These are phyloP conservation scores for Teleiodes luculella DNA, from an alignment of 2,888 invertebrate genomes.

Conservation along the genomic window DNA sequence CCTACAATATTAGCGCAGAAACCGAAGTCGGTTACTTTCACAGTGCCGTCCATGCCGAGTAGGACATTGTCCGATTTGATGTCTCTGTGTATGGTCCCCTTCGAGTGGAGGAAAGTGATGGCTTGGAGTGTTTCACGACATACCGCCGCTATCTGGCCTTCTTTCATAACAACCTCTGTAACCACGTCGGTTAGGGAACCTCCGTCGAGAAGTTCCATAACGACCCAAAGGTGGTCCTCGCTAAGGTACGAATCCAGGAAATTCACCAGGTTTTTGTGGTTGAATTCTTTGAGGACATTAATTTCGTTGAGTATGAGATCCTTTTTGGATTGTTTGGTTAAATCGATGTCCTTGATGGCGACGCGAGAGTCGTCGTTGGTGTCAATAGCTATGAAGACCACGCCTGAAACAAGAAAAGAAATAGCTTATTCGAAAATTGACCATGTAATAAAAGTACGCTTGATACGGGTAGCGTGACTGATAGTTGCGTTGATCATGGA, in stretches of 20 bases:
- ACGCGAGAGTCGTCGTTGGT: conserved; percentile 85
- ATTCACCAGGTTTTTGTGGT: conserved; percentile 96
- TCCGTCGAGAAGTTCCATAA: conserved; percentile 96
- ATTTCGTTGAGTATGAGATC: conserved; percentile 98
- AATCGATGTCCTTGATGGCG: conserved; percentile 97
- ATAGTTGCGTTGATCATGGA: no score
- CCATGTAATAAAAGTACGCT: not conserved
- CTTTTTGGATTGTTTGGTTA: conserved; percentile 96
- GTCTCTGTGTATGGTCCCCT: conserved; percentile 95
- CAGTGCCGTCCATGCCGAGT: conserved; percentile 93
- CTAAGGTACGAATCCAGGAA: conserved; percentile 96
- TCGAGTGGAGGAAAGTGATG: conserved; percentile 91
- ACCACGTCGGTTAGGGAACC: conserved; percentile 98
- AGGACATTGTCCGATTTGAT: conserved; percentile 99
- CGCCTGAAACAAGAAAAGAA: conserved; percentile 74
- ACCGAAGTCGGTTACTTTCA: conserved; percentile 97
- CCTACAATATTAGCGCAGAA: conserved; percentile 98
- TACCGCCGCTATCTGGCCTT: conserved; percentile 97
- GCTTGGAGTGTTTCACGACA: conserved; percentile 92
- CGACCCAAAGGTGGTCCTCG: conserved; percentile 95
- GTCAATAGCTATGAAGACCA: conserved; percentile 93
- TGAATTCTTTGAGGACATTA: conserved; percentile 92
- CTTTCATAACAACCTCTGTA: conserved; percentile 97
- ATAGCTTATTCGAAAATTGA: not conserved
- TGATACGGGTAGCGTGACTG: no score